phyloP scores from a whole-genome alignment of 30 jellyfish, hydroid and myxozoan species.

The Aurelia sp. region DNA sequence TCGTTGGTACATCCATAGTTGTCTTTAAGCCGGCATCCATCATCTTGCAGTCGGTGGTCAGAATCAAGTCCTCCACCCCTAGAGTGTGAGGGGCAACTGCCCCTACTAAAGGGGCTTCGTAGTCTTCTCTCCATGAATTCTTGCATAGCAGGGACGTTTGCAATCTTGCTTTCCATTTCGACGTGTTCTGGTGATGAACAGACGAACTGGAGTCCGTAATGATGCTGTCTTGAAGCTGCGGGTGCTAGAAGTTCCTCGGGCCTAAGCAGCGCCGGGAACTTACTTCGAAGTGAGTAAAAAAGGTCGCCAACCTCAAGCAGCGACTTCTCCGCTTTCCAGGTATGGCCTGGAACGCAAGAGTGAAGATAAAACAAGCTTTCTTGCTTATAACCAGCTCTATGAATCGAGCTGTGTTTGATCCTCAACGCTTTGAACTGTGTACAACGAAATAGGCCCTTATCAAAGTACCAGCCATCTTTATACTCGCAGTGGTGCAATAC shows the following conservation, averaged over 20 bases:
- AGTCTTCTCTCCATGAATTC: neutral
- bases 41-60: constrained; percentile 3
- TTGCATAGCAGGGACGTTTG: neutral
- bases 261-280: constrained; percentile 77
- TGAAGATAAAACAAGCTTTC: neutral
- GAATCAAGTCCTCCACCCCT: constrained; percentile 39
- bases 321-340: constrained; percentile 29
- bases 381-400: neutral
- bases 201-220: constrained; percentile 77
- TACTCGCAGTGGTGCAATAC: constrained; percentile 72
- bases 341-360: constrained; percentile 11
- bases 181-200: constrained; percentile 25
- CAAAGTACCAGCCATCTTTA: neutral
- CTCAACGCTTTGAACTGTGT: neutral
- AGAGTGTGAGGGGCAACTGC: neutral
- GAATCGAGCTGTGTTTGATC: neutral
- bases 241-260: constrained; percentile 48
- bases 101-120: neutral
- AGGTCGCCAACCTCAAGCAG: neutral
- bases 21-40: neutral
- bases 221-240: constrained; percentile 30
- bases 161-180: constrained; percentile 46
- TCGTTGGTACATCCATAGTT: no score
- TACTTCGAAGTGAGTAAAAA: neutral
- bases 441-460: neutral